These are phyloP conservation scores for Salvelinus sp. DNA, from an alignment of 2,113 vertebrate genomes.

Conservation along the genomic window DNA sequence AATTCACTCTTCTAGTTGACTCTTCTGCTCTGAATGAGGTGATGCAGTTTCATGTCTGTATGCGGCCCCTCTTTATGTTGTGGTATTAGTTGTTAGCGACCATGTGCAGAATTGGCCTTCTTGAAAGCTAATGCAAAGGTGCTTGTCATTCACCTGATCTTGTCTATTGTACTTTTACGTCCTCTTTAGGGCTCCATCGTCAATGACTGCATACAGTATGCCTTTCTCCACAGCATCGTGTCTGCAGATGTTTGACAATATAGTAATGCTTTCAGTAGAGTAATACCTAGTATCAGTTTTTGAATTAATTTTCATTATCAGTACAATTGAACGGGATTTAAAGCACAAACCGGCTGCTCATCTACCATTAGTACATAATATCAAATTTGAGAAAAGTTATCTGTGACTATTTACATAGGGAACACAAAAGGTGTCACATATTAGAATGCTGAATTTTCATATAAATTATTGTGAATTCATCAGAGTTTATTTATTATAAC, in stretches of 20 bases:
- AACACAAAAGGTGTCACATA: constrained; percentile 87
- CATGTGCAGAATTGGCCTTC: constrained; percentile 92
- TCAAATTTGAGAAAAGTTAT: constrained; percentile 89
- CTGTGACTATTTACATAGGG: constrained; percentile 95
- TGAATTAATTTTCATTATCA: constrained; percentile 91
- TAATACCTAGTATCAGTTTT: constrained; percentile 96
- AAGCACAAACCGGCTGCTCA: constrained; percentile 99
- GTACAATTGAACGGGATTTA: constrained; percentile 95
- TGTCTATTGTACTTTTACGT: constrained; percentile 85
- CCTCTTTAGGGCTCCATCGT: constrained; percentile 85
- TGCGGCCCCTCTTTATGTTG: constrained; percentile 80
- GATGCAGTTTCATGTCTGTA: constrained; percentile 78
- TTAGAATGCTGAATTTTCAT: constrained; percentile 98
- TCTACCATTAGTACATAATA: constrained; percentile 92
- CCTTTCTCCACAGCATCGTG: constrained; percentile 90
- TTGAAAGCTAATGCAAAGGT: constrained; percentile 90
- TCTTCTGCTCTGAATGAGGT: constrained; percentile 74
- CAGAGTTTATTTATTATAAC: constrained; percentile 97
- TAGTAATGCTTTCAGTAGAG: constrained; percentile 98
- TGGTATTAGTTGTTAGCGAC: constrained; percentile 90
- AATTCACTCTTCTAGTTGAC: constrained; percentile 29
- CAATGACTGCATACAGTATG: constrained; percentile 81
- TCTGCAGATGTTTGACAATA: constrained; percentile 98
- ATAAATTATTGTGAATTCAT: constrained; percentile 97
- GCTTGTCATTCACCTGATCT: constrained; percentile 87